Base-by-base conservation (phyloP, 1,140 invertebrate genomes). In the Oryctes rhinoceros region DNA sequence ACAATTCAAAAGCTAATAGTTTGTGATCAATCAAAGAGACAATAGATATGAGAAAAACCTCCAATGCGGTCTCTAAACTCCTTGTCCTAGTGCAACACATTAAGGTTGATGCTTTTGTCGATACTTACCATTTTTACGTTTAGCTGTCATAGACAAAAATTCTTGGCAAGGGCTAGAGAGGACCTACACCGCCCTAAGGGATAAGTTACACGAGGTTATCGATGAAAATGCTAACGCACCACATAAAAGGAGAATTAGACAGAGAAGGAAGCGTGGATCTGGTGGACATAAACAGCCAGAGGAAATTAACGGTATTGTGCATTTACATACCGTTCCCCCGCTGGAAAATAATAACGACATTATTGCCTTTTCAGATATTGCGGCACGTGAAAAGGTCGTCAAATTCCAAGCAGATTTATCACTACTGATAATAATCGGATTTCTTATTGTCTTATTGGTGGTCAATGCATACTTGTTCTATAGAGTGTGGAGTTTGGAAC, bases 61-160 rank as follows among this genome's bases (percentile, higher is more conserved):
- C 7, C 9, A 48, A 15, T 10, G 47, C 7, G 1, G 3, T 6
- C 11, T 48, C 11, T 11, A 11, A 48, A 48, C 11, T 48, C 11
- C 11, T 5, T 15, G 47, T 15, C 11, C n/a, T 15, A 53, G 13
- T 53, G 11, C n/a, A 18, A 59, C n/a, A 18, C n/a, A 18, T 59
- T 53, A 15, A 53, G 1, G 0, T 15, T 53, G 3, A n/a, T 59
- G 18, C 18, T 59, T 15, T 59, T 59, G 24, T 30, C 24, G 1
- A 59, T n/a, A 4, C 5, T 15, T 6, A 59, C 5, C 1, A 4
- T 18, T 59, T 59, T 59, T 18, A 18, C n/a, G 4, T n/a, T 47
- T 10, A 76, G 75, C 44, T 24, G 39, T 76, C 1, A 76, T 76
- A 13, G 75, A 76, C 10, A 76, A 76, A 47, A 76, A 76, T 37